These are phyloP conservation scores for Diorhabda carinulata DNA, from an alignment of 1,140 invertebrate genomes.

Conservation along the genomic window DNA sequence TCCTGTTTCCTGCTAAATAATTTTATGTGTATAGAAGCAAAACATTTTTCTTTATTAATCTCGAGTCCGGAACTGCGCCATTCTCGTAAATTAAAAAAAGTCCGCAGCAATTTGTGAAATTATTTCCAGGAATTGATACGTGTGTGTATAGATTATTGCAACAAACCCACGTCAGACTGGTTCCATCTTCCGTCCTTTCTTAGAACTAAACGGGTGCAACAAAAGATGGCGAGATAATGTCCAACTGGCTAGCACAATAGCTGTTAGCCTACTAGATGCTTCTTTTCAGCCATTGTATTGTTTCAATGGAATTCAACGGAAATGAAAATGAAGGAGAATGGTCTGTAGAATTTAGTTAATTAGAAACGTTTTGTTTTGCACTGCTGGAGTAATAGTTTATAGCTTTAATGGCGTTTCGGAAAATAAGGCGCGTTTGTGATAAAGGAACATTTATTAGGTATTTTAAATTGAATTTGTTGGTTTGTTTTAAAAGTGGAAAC, in stretches of 20 bases:
- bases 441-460: no score
- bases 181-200: constrained; percentile 4
- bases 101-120: constrained; percentile 45
- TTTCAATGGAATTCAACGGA: background rate
- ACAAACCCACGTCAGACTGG: constrained; percentile 10
- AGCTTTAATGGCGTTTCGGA: no score
- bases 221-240: constrained; percentile 2
- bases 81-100: constrained; percentile 37
- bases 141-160: background rate
- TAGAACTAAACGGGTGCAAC: background rate
- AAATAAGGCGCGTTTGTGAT: no score
- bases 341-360: no score
- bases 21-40: no score
- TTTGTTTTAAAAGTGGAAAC: no score
- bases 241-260: background rate
- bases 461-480: no score
- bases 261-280: background rate
- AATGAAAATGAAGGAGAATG: background rate
- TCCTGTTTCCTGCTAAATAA: no score
- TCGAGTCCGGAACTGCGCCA: constrained; percentile 14
- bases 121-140: constrained; percentile 38
- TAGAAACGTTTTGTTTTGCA: no score
- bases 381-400: no score
- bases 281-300: background rate
- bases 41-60: background rate